These are phyloP conservation scores for Idris sp. DNA, from an alignment of 1,140 invertebrate genomes.

Conservation along the genomic window DNA sequence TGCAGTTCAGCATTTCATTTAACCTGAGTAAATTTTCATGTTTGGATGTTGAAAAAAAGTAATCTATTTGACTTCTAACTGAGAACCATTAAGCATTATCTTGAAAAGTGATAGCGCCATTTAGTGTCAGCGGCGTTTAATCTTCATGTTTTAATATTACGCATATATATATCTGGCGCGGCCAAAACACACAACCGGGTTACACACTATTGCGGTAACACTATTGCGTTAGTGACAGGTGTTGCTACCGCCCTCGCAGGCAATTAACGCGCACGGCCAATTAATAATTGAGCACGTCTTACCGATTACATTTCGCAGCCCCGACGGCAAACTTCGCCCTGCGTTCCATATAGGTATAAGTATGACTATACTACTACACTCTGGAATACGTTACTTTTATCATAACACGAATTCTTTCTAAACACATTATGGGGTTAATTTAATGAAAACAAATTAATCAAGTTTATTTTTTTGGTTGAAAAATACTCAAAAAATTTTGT, in stretches of 20 bases:
- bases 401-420: conserved; percentile 9
- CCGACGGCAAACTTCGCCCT: conserved; percentile 60
- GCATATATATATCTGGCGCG: conserved; percentile 24
- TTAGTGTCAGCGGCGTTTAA: conserved; percentile 50
- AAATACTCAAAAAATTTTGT: no score
- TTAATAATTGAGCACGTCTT: conserved; percentile 76
- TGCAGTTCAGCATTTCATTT: no score
- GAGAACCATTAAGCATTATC: conserved; percentile 24
- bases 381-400: conserved; percentile 66
- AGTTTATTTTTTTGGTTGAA: not conserved
- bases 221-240: conserved; percentile 69
- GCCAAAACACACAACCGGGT: conserved; percentile 39
- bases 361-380: conserved; percentile 61
- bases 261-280: conserved; percentile 76
- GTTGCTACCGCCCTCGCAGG: conserved; percentile 68
- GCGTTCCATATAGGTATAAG: conserved; percentile 55
- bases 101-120: conserved; percentile 46
- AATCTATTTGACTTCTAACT: no score
- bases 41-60: no score
- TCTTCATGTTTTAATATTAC: conserved; percentile 46
- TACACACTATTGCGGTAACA: conserved; percentile 62
- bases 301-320: conserved; percentile 76
- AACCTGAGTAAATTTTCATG: no score
- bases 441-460: conserved; percentile 18
- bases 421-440: conserved; percentile 5